Percentiles rank a stretch among this genome's conserved stretches.
These are phyloP conservation scores for Terebella lapidaria DNA, from an alignment of 2,888 invertebrate species.

Conservation along the genomic window DNA sequence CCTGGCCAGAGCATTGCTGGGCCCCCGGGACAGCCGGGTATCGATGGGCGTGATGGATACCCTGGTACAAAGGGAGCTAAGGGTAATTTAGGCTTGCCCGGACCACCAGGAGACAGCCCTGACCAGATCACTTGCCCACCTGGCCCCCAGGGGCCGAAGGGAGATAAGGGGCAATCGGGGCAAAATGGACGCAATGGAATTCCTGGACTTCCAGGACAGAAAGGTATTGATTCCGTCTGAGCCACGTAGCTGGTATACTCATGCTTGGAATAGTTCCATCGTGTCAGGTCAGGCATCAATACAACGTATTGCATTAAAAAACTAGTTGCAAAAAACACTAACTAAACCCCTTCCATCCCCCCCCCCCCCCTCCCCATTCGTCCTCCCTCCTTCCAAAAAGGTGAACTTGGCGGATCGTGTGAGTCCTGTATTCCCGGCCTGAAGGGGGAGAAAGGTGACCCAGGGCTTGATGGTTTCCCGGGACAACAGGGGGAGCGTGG, in stretches of 20 bases:
- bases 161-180: conserved; percentile 35
- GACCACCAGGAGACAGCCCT: conserved; percentile 4
- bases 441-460: conserved; percentile 23
- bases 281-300: too few relatives aligned
- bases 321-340: too few relatives aligned
- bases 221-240: conserved; percentile 36
- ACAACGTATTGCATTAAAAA: too few relatives aligned
- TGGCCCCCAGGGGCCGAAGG: conserved; percentile 28
- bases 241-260: too few relatives aligned
- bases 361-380: too few relatives aligned
- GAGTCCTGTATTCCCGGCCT: conserved; percentile 16
- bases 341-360: too few relatives aligned
- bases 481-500: background rate
- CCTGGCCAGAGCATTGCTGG: conserved; percentile 14
- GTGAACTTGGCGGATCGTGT: conserved; percentile 22
- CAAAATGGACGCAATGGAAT: conserved; percentile 30
- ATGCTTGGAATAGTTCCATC: too few relatives aligned
- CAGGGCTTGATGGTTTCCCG: conserved; percentile 11
- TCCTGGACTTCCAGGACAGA: conserved; percentile 31
- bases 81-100: conserved; percentile 33
- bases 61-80: conserved; percentile 5
- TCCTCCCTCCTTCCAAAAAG: conserved; percentile 6
- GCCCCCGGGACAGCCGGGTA: conserved; percentile 26
- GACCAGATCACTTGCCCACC: background rate
- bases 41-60: conserved; percentile 26